Evolutionary conservation across 2,113 vertebrate genomes (phyloP), one percentile per base, ranked within the genome.

Genomic region (Triplophysa siluroides): DNA sequence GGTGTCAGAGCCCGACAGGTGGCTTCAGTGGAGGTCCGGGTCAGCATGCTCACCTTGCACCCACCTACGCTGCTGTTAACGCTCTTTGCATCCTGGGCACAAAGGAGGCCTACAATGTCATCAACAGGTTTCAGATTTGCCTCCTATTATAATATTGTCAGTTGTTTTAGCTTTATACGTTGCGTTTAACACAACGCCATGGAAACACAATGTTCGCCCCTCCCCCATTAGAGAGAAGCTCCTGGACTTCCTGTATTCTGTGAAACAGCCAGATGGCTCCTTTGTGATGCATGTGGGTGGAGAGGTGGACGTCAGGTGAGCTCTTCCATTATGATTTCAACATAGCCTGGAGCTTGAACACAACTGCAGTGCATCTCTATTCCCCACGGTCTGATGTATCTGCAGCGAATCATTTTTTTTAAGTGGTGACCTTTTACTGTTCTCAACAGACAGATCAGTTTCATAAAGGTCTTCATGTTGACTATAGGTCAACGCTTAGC

Each of bases 221-320:
- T 47, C 76, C 76, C 69, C 83, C 18, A 82, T 2, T 89, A 99
- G 98, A 91, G 93, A 97, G 91, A 98, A 94, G 91, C 95, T 99
- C n/a, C 88, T 96, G 80, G 91, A 95, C 75, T 98, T 96, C 87
- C 88, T 99, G 33, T 90, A 92, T 88, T 95, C 93, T 0, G 89
- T 99, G 89, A 99, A 97, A 88, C 97, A 98, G 87, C 92, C 94
- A 0, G 93, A 98, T 2, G 97, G 98, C 84, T 98, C 97, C 80
- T 99, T 99, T 72, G 92, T 96, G 89, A 99, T 99, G 97, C 98
- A 99, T 0, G 50, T 94, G 0, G 96, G 97, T 9, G 97, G 98
- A 8, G 98, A 99, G 89, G 96, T 98, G 88, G 98, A 99, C 0
- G 95, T 99, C 88, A 97, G 98, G 98, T 99, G 87, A 90, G 95